Evolutionary conservation across 2,797 vertebrate genomes (phyloP).

Genomic region (Cephalopachus bancanus): DNA sequence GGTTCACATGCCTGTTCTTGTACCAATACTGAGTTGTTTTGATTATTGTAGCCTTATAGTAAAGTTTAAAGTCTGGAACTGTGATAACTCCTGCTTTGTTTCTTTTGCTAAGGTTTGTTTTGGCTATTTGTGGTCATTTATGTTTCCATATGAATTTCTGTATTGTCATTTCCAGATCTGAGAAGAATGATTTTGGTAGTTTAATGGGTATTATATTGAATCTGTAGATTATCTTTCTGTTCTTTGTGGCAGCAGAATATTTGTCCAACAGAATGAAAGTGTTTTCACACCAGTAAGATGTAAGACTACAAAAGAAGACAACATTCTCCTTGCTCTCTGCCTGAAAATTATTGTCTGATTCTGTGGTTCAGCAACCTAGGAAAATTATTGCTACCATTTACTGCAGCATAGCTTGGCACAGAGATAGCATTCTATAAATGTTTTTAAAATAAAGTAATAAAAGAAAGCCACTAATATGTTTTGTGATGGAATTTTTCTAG

Average conservation of each 20-base stretch:
- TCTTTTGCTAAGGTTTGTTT: no score
- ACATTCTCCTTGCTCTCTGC: not conserved
- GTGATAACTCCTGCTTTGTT: no score
- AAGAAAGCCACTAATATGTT: not conserved
- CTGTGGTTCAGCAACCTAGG: not conserved
- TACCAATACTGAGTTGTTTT: no score
- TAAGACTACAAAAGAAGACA: not conserved
- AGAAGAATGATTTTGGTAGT: no score
- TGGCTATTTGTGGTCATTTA: no score
- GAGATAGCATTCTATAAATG: not conserved
- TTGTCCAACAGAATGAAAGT: not conserved
- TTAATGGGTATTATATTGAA: no score
- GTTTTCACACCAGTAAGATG: not conserved
- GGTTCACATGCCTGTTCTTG: no score
- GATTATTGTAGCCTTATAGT: no score
- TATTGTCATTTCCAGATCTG: no score
- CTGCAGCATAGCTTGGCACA: not conserved
- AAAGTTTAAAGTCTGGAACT: no score
- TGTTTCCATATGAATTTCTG: no score
- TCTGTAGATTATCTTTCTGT: not conserved
- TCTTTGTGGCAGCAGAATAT: not conserved
- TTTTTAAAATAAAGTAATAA: not conserved
- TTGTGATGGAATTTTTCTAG: not conserved
- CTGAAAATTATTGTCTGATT: conserved; percentile 9
- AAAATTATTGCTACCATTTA: not conserved